These are phyloP conservation scores for Prionailurus viverrinus DNA, from an alignment of 2,113 vertebrate genomes.

Conservation along the genomic window DNA sequence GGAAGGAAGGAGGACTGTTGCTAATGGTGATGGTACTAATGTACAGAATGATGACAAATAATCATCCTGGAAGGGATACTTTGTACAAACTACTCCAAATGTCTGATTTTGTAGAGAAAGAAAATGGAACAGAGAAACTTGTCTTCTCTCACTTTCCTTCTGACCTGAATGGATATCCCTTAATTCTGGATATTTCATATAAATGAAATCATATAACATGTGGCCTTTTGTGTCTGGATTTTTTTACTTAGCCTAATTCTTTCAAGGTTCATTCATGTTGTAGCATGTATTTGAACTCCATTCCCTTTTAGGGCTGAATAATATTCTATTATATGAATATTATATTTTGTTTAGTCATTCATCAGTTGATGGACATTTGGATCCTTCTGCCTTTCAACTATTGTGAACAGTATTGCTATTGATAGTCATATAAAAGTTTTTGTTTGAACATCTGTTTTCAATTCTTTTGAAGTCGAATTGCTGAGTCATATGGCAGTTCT, in stretches of 20 bases:
- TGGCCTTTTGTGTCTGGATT: neutral
- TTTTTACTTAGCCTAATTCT: neutral
- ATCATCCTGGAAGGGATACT: neutral
- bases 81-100: neutral
- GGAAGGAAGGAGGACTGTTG: neutral
- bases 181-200: conserved; percentile 1
- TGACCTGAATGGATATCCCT: neutral
- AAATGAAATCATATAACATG: neutral
- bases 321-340: neutral
- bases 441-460: conserved; percentile 39
- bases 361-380: neutral
- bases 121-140: neutral
- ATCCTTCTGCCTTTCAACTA: conserved; percentile 6
- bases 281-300: neutral
- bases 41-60: neutral
- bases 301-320: neutral
- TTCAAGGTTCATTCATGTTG: neutral
- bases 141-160: neutral
- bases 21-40: neutral
- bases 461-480: conserved; percentile 31
- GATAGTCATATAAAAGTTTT: neutral
- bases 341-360: neutral
- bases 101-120: conserved; percentile 12
- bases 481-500: neutral
- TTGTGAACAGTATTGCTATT: neutral